Conservation (phyloP, 2,797 vertebrate species). For the Glyptemys insculpta region DNA sequence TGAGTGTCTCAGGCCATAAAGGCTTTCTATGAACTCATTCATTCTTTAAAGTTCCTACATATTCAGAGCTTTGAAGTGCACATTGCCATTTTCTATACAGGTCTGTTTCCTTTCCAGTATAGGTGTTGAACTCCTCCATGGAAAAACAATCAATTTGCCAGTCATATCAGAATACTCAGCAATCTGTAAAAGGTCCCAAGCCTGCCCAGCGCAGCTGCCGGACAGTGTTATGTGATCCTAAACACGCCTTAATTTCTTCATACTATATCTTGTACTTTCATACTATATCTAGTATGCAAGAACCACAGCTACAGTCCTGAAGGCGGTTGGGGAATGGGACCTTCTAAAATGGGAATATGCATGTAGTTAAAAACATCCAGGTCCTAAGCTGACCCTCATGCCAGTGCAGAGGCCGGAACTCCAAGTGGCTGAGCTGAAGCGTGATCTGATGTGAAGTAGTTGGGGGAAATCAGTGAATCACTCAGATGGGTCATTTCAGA, state of each 20-base stretch:
- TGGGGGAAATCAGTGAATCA: not conserved
- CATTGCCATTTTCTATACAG: not conserved
- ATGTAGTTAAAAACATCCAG: accelerated
- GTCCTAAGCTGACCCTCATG: not conserved
- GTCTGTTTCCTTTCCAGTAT: not conserved
- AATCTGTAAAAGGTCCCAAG: conserved; percentile 63
- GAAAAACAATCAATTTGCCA: conserved; percentile 67
- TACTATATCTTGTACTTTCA: not conserved
- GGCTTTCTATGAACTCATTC: not conserved
- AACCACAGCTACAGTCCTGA: not conserved
- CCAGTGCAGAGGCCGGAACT: not conserved
- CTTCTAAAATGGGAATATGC: not conserved
- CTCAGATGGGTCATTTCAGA: not conserved
- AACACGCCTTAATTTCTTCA: not conserved
- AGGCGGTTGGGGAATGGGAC: not conserved
- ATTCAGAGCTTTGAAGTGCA: not conserved
- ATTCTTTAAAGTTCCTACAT: not conserved
- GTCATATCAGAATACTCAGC: conserved; percentile 56
- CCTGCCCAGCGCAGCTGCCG: conserved; percentile 21
- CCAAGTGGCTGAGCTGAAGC: accelerated
- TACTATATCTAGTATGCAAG: not conserved
- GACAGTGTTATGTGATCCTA: not conserved
- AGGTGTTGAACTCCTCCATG: not conserved
- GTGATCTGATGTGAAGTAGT: not conserved
- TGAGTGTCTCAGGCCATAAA: not conserved